These are phyloP conservation scores for Dipodomys ordii DNA, from an alignment of 2,113 vertebrate genomes.

Conservation along the genomic window DNA sequence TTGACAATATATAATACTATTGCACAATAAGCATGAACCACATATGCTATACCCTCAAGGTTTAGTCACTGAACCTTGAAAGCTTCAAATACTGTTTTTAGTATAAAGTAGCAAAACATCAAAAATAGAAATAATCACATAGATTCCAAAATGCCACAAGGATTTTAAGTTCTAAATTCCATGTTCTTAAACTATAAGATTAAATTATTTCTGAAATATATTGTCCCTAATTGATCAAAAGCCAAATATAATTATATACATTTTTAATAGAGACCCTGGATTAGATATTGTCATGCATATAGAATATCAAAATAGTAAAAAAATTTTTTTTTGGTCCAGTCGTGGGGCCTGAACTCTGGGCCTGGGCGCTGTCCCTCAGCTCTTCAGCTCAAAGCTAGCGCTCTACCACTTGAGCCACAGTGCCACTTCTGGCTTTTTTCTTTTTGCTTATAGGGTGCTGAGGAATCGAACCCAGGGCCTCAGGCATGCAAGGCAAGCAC, in stretches of 20 bases:
- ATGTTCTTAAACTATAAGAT: not conserved
- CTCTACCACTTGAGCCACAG: too few relatives aligned
- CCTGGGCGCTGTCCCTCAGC: too few relatives aligned
- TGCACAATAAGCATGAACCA: not conserved
- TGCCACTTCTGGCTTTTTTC: too few relatives aligned
- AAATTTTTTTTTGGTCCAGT: too few relatives aligned
- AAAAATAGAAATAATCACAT: constrained; percentile 54
- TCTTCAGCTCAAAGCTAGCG: too few relatives aligned
- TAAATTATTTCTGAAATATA: not conserved
- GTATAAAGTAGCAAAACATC: constrained; percentile 5
- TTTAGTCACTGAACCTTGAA: constrained; percentile 50
- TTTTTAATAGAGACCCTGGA: not conserved
- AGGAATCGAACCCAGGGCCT: too few relatives aligned
- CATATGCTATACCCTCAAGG: not conserved
- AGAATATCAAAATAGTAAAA: not conserved
- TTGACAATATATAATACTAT: not conserved
- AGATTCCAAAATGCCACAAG: constrained; percentile 28
- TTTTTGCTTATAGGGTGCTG: too few relatives aligned
- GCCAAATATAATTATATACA: not conserved
- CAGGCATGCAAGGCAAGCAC: too few relatives aligned
- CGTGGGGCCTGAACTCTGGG: too few relatives aligned
- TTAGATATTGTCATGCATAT: not conserved
- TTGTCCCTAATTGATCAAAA: not conserved
- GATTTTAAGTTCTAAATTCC: constrained; percentile 7
- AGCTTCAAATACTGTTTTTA: constrained; percentile 38